These are phyloP conservation scores for Congeria kusceri DNA, from an alignment of 2,888 invertebrate genomes.

Conservation along the genomic window DNA sequence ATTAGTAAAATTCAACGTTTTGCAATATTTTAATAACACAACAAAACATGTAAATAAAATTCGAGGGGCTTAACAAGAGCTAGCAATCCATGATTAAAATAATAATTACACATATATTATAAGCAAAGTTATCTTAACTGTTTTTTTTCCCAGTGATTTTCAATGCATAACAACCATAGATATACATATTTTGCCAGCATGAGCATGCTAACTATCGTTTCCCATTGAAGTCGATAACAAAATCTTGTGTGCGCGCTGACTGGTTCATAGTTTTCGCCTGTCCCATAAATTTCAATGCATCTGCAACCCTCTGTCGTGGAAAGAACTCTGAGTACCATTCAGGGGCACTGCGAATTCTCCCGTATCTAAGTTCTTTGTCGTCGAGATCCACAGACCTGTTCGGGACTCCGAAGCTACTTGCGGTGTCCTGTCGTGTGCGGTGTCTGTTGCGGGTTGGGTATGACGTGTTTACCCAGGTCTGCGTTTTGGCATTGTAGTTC, in stretches of 20 bases:
- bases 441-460: constrained; percentile 11
- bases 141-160: too few species aligned
- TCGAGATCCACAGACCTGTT: constrained; percentile 1
- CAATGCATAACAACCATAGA: too few species aligned
- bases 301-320: constrained; percentile 53
- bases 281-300: constrained; percentile 62
- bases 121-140: too few species aligned
- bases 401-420: constrained; percentile 9
- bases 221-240: constrained; percentile 53
- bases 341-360: constrained; percentile 35
- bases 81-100: too few species aligned
- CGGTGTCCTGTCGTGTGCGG: not conserved
- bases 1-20: too few species aligned
- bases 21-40: too few species aligned
- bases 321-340: constrained; percentile 57
- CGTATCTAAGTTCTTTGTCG: not conserved
- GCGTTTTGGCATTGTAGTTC: constrained; percentile 25
- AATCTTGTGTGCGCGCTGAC: constrained; percentile 41
- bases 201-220: constrained; percentile 1
- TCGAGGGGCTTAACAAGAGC: too few species aligned
- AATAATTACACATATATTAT: too few species aligned
- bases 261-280: constrained; percentile 36
- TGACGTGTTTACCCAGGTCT: constrained; percentile 39
- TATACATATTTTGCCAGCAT: too few species aligned
- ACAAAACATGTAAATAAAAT: too few species aligned